Conservation (phyloP, 1,140 invertebrate genomes). For the Leucophenga varia region DNA sequence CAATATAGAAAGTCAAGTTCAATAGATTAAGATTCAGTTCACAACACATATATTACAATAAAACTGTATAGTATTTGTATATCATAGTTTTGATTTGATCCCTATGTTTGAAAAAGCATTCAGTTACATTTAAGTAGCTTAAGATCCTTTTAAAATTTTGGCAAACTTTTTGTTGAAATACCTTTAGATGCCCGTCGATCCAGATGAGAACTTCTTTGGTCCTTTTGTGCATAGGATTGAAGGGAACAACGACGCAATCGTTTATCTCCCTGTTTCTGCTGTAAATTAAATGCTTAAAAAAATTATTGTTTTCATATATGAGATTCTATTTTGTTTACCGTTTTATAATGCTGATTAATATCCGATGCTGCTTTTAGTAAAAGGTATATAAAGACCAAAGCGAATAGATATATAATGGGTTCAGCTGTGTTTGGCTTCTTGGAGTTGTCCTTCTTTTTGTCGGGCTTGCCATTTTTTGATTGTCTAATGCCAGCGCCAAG, state of each 20-base stretch:
- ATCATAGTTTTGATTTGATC: slow-evolving; percentile 29
- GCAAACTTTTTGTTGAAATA: slow-evolving; percentile 53
- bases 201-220: slow-evolving; percentile 24
- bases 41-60: slow-evolving; percentile 21
- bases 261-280: slow-evolving; percentile 49
- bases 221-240: slow-evolving; percentile 45
- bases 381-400: slow-evolving; percentile 46
- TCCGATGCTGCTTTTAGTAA: slow-evolving; percentile 45
- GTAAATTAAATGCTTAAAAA: not conserved
- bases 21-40: slow-evolving; percentile 18
- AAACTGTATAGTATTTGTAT: slow-evolving; percentile 8
- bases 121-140: not conserved
- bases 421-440: slow-evolving; percentile 44
- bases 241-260: slow-evolving; percentile 43
- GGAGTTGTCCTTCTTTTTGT: slow-evolving; percentile 21
- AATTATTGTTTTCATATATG: not conserved
- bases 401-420: slow-evolving; percentile 49
- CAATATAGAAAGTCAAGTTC: too few species aligned
- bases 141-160: slow-evolving; percentile 37
- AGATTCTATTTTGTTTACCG: slow-evolving; percentile 23
- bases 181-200: slow-evolving; percentile 51
- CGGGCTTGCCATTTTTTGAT: slow-evolving; percentile 15
- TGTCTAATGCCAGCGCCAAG: slow-evolving; percentile 12
- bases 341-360: slow-evolving; percentile 52
- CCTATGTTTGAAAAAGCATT: slow-evolving; percentile 24